Base-by-base conservation (phyloP, 2,888 invertebrate species). In the Aporophyla lueneburgensis region DNA sequence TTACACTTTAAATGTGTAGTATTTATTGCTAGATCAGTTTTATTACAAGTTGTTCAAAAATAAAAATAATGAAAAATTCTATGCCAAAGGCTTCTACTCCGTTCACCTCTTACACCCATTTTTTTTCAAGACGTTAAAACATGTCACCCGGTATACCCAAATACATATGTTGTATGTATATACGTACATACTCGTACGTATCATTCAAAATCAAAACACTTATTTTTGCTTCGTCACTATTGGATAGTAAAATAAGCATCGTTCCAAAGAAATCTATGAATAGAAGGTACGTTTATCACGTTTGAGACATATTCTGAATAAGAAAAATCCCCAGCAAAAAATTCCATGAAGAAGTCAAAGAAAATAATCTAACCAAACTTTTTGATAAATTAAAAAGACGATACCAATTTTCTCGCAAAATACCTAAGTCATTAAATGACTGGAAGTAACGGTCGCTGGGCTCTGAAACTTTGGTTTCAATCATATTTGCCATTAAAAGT, bases 401-500 rank as follows among this genome's bases (percentile, higher is more conserved):
- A 71, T 66, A 65, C n/a, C 59, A 81, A 68, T 73, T 74, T 77
- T 73, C 54, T 67, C 71, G 54, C 21, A 33, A 80, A 74, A 78
- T 75, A 80, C 80, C 69, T 70, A 86, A 76, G 72, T 76, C 74
- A 72, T 77, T 76, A 82, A 86, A 76, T 76, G 69, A 75, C 9
- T 71, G 74, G 27, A 58, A 79, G 66, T 75, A 84, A 87, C 63
- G 58, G 74, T 70, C 71, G 56, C 71, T 51, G 43, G 72, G 46
- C 77, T 74, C 24, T 40, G 67, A 65, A 81, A 79, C 78, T 78
- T 82, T 72, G 82, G 70, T 83, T 85, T 86, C 85, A 78, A 84
- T 80, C 83, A 86, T 85, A 84, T 88, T 87, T 86, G 76, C 82
- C 80, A 79, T 87, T 86, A 87, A 87, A 89, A 90, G 85, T 91